Conservation (phyloP, 2,797 vertebrate genomes). For the Euthynnus affinis region DNA sequence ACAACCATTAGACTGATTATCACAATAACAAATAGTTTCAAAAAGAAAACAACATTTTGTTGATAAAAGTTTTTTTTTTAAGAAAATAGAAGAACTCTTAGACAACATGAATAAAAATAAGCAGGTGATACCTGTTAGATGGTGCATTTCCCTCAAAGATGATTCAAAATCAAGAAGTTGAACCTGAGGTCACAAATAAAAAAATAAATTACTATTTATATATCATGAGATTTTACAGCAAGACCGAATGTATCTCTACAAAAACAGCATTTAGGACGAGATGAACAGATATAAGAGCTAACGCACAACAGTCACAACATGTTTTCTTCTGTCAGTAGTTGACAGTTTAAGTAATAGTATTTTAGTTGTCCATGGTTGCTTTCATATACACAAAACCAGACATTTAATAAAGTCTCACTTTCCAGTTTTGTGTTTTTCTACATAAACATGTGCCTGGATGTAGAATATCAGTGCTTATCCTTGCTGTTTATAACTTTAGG, state of each 20-base stretch:
- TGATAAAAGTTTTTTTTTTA: slow-evolving; percentile 8
- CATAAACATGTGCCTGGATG: not conserved
- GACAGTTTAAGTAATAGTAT: not conserved
- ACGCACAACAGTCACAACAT: too few species aligned
- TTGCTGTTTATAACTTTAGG: not conserved
- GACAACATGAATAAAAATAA: slow-evolving; percentile 5
- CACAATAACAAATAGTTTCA: not conserved
- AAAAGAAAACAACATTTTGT: not conserved
- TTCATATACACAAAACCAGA: slow-evolving; percentile 16
- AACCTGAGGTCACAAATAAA: slow-evolving; percentile 35
- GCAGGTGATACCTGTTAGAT: slow-evolving; percentile 9
- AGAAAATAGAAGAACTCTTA: not conserved
- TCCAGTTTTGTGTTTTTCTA: not conserved
- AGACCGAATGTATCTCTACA: slow-evolving; percentile 1
- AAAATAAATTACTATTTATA: slow-evolving; percentile 33
- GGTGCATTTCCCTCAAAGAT: slow-evolving; percentile 23
- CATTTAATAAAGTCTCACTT: not conserved
- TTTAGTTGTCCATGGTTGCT: not conserved
- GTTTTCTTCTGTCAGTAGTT: not conserved
- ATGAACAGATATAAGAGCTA: too few species aligned
- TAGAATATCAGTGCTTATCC: not conserved
- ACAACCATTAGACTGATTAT: not conserved
- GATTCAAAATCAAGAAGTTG: slow-evolving; percentile 13
- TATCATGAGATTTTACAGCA: slow-evolving; percentile 33
- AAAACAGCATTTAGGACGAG: not conserved